Base-by-base conservation (phyloP, 2,888 invertebrate genomes). In the Chrysomela aeneicollis region DNA sequence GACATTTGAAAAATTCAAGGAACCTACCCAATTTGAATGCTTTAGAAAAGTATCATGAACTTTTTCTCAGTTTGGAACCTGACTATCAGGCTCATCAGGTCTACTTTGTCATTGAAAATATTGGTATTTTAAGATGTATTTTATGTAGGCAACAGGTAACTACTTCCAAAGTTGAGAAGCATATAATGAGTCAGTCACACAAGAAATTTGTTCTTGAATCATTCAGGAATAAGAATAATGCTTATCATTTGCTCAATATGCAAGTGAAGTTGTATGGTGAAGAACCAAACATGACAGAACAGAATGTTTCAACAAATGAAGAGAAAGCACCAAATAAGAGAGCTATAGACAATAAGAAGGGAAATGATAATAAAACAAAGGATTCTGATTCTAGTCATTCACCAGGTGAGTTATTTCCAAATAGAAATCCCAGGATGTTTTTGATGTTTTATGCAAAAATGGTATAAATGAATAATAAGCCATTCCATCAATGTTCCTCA, bases 11-110 rank as follows among this genome's bases (percentile, higher is more conserved):
- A 53, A 63, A 32, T 21, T 69, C 73, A 5, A 15, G 42, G 1
- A 68, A 57, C 18, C 15, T 50, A 1, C 15, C 10, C 10, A 62
- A 64, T 42, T 6, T 70, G 5, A 51, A 61, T 19, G 59, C 61
- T 12, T 53, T 78, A n/a, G 58, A 60, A 37, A 67, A 63, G 17
- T 80, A 77, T 57, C 80, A 80, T 64, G 72, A 75, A 19, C 63
- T 67, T 37, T 80, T 78, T 72, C 59, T 69, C 6, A 73, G 67
- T 50, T 70, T 75, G 59, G 79, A 79, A 17, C 37, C 61, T 0
- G 21, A 42, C 4, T 72, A 72, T 64, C 80, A 80, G 61, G 73
- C 77, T 5, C 79, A 79, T 64, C 79, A 79, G 71, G 70, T 76
- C 10, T 75, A 75, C 68, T 78, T 79, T 62, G 57, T 64, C 17